Evolutionary conservation across 2,113 vertebrate genomes (phyloP), one percentile per base, ranked within the genome.

Genomic region (Stercorarius parasiticus): DNA sequence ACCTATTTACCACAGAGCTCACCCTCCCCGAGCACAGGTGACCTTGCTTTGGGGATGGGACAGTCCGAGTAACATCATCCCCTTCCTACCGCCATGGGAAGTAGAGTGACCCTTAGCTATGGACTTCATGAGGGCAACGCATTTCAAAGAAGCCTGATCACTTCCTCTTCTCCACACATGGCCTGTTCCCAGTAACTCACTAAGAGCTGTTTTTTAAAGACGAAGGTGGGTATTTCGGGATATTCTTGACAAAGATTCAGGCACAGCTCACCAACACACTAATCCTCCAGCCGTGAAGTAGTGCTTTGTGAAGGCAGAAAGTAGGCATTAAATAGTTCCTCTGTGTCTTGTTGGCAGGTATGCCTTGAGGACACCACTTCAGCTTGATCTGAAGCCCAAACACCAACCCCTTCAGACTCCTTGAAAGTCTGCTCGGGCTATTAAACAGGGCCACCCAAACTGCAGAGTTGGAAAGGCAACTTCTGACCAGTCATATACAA

Each of bases 331-430:
- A 15, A 65, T 19, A 78, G 22, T 5, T 83, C 61, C 38, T 72
- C 49, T 0, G 0, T 15, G 21, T 66, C n/a, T 36, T n/a, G 11
- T 36, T 65, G 38, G 38, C 10, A 61, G 9, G 9, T n/a, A 19
- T 29, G 42, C 23, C 27, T 72, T 15, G 17, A 74, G 66, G 58
- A 81, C 23, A 56, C 4, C 15, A 42, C 50, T 82, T 55, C 10
- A 86, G 36, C 27, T 80, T 65, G 34, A 73, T 20, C 58, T 62
- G 66, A 53, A 86, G 4, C 29, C 10, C 76, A 76, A 61, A 92
- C 0, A 2, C 19, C 5, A 5, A 72, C 6, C 19, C 26, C 11
- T 76, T 92, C 25, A 32, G 6, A 52, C 25, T 32, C 34, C 83
- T 29, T 70, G 30, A 29, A 91, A 47, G 64, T 83, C n/a, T 4